Conservation (phyloP, 2,797 vertebrate genomes). For the Champsocephalus gunnari region DNA sequence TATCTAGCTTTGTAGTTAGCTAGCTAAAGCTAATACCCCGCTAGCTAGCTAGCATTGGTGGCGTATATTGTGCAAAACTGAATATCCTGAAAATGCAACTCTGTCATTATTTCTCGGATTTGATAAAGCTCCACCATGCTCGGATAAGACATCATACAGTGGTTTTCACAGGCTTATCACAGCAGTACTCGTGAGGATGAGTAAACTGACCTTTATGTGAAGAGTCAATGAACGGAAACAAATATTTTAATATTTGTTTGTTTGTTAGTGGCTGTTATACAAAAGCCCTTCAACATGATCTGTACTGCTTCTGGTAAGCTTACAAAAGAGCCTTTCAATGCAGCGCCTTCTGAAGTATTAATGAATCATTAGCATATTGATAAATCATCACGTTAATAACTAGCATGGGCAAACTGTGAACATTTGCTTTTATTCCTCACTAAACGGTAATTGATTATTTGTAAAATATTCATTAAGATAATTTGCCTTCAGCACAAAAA, state of each 20-base stretch:
- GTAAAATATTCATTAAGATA: constrained; percentile 54
- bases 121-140: neutral
- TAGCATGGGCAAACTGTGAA: neutral
- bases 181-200: neutral
- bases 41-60: neutral
- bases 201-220: constrained; percentile 12
- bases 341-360: neutral
- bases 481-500: constrained; percentile 45
- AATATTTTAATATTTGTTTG: neutral
- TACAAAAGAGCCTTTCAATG: neutral
- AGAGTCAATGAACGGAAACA: constrained; percentile 23
- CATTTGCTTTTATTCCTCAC: constrained; percentile 30
- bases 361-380: constrained; percentile 22
- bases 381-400: neutral
- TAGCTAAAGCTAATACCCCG: too few relatives aligned
- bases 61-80: neutral
- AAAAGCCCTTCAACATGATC: neutral
- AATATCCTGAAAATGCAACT: neutral
- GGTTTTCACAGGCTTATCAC: neutral
- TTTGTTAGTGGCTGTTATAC: neutral
- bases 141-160: neutral
- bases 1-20: too few relatives aligned
- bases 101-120: neutral
- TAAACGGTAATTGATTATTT: constrained; percentile 54
- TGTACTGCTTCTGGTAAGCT: constrained; percentile 6